Evolutionary conservation across 2,113 vertebrate species (phyloP).

Genomic region (Talpa occidentalis): DNA sequence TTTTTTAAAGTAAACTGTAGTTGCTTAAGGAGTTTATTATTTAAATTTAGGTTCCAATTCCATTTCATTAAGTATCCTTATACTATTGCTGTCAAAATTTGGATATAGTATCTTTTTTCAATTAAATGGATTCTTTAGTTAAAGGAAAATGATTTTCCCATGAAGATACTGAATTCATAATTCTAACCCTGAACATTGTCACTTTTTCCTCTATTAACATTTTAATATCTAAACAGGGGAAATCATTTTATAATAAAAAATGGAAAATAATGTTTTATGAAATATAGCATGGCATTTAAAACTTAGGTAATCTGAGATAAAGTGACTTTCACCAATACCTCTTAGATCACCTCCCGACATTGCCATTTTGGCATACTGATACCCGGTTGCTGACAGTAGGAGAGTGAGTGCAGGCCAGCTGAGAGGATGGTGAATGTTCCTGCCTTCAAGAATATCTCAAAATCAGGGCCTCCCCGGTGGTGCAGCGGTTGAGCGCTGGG

Average conservation of each 20-base stretch:
- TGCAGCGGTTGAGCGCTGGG: no score
- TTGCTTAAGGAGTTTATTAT: conserved; percentile 44
- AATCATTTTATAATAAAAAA: background rate
- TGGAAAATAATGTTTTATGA: conserved; percentile 26
- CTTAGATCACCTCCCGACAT: background rate
- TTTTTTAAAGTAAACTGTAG: conserved; percentile 36
- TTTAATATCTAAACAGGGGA: conserved; percentile 14
- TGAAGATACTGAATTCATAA: conserved; percentile 34
- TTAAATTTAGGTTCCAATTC: conserved; percentile 49
- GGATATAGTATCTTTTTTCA: conserved; percentile 50
- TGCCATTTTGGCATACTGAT: background rate
- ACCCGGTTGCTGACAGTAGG: background rate
- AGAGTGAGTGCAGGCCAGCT: background rate
- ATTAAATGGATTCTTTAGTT: conserved; percentile 49
- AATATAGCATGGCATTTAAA: background rate
- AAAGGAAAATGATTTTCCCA: conserved; percentile 2
- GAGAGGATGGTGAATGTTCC: background rate
- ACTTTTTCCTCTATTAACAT: conserved; percentile 13
- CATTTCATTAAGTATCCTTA: conserved; percentile 47
- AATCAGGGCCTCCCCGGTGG: no score
- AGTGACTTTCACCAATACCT: background rate
- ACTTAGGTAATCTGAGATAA: background rate
- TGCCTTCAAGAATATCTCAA: conserved; percentile 15
- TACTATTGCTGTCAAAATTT: conserved; percentile 41
- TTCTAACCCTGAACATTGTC: background rate